Evolutionary conservation across 2,797 vertebrate genomes (phyloP), one percentile per base, ranked within the genome.

Genomic region (Pipistrellus pipistrellus): DNA sequence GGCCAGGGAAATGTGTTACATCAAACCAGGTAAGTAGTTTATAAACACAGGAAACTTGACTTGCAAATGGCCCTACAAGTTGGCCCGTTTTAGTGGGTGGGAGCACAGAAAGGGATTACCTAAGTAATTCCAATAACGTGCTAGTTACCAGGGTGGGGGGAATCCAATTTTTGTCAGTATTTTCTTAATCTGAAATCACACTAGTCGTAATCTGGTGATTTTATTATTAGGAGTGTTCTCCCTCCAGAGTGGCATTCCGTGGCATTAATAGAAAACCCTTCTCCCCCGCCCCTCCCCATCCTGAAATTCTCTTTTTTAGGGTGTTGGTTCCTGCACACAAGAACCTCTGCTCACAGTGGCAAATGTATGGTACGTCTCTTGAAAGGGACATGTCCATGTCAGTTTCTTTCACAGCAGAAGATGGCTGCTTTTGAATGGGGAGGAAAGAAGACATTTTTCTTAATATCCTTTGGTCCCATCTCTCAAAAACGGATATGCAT

Each of bases 1-100:
- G 87, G 91, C 53, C 92, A 97, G 76, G 94, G 78, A 95, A 95
- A 90, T 88, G 55, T 80, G 69, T 57, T 30, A 21, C 4, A 20
- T 76, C 57, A 92, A 97, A 97, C 92, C 98, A 98, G 98, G 98
- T 98, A 98, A 98, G 98, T 98, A 96, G 96, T 94, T 95, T 80
- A 78, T n/a, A n/a, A n/a, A n/a, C 96, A 96, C 21, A 98, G 94
- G 93, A 93, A 32, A 57, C 85, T 88, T 88, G 84, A 88, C 75
- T 95, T 94, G 62, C 91, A 90, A 35, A 85, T 66, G 30, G 17
- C 72, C 73, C 59, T 69, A 41, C 85, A 97, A 95, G 91, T 86
- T 86, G 95, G 73, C 51, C 96, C 18, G 55, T 97, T 93, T 90
- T 64, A 69, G 41, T 41, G 84, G 95, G 95, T 90, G 90, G 96